These are phyloP conservation scores for Balaeniceps rex DNA, from an alignment of 2,113 vertebrate genomes.

Conservation along the genomic window DNA sequence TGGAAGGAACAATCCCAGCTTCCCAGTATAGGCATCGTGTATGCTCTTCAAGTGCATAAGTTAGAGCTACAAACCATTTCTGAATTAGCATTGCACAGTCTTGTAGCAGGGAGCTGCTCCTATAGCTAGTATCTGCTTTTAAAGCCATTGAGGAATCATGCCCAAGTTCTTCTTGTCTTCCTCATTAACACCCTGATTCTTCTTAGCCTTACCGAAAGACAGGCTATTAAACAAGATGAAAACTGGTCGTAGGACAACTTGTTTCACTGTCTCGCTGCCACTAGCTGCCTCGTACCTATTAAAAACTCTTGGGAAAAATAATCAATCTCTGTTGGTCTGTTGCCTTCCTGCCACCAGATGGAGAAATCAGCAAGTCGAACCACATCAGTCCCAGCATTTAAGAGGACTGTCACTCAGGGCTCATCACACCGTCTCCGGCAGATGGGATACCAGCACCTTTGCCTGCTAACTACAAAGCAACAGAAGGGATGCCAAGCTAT, in stretches of 20 bases:
- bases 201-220: background rate
- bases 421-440: background rate
- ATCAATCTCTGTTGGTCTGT: background rate
- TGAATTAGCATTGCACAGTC: background rate
- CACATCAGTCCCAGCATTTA: background rate
- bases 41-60: background rate
- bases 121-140: background rate
- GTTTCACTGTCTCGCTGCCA: background rate
- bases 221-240: background rate
- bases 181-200: background rate
- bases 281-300: background rate
- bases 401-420: background rate
- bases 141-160: background rate
- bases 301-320: background rate
- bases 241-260: background rate
- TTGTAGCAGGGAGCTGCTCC: background rate
- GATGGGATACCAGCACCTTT: conserved; percentile 41
- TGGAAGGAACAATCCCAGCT: background rate
- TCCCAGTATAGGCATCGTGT: background rate
- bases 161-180: background rate
- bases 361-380: background rate
- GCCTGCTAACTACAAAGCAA: background rate
- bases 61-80: background rate
- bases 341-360: conserved; percentile 11
- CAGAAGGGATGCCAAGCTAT: background rate